Base-by-base conservation (phyloP, 2,888 invertebrate genomes). In the Archips crataeganus region DNA sequence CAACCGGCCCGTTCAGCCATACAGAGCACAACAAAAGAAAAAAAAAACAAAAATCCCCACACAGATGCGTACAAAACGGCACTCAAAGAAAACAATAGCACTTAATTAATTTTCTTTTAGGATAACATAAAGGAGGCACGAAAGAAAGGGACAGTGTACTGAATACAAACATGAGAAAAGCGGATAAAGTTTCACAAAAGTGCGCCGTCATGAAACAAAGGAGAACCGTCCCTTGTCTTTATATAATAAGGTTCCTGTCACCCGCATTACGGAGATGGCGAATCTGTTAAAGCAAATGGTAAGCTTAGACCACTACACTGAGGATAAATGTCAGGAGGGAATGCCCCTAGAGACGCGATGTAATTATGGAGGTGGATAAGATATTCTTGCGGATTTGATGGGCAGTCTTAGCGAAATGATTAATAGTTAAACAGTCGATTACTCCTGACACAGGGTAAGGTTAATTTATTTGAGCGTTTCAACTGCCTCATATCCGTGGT, bases 21-120 rank as follows among this genome's bases (percentile, higher is more conserved):
- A 76, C 65, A 72, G 67, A 67, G 63, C 66, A 71, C 77, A 75
- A 76, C 76, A 75, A 75, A 75, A 70, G 75, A 68, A 74, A 75
- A 76, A 75, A 74, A 75, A 76, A 75, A 74, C 61, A 71, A 84
- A 81, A 84, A 80, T 70, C 79, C 77, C 76, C 80, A 78, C 78
- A 74, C 80, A 79, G 79, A 82, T 79, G 81, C 85, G 83, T 84
- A 87, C 85, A 88, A 88, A 89, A 84, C 82, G 84, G 80, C 82
- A 78, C 84, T 86, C 85, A 82, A 81, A 85, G 79, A 79, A 83
- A 88, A 90, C 88, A 90, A 89, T 86, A 82, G 82, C 84, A 87
- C 88, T 88, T 90, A 91, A 92, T 92, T 92, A 92, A 92, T 90
- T 92, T 91, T 89, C 89, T 88, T 89, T 89, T 81, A 86, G 84